phyloP scores from a whole-genome alignment of 2,797 vertebrate genomes.

The Myoxocephalus aenaeus region DNA sequence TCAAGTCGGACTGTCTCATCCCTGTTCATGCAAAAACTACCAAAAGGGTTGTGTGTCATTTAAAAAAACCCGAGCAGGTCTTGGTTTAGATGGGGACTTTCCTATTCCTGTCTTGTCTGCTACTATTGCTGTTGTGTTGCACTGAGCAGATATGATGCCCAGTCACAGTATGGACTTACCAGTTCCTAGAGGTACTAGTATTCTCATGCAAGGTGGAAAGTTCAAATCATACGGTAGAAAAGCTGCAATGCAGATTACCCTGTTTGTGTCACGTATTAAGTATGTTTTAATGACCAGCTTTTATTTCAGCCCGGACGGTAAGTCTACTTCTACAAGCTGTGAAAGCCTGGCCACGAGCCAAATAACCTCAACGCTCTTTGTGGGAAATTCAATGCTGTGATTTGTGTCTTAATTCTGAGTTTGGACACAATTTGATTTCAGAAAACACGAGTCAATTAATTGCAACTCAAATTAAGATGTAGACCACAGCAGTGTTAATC shows the following conservation, averaged over 20 bases:
- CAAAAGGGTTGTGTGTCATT: constrained; percentile 67
- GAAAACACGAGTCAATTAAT: no score
- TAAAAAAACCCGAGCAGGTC: constrained; percentile 65
- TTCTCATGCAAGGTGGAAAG: constrained; percentile 76
- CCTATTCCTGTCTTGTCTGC: constrained; percentile 89
- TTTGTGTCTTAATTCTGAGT: constrained; percentile 10
- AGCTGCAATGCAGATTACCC: constrained; percentile 56
- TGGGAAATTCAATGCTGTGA: constrained; percentile 24
- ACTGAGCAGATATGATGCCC: constrained; percentile 87
- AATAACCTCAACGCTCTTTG: constrained; percentile 17
- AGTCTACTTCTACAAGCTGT: constrained; percentile 65
- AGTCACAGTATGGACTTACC: constrained; percentile 91
- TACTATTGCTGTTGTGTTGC: constrained; percentile 88
- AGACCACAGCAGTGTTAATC: constrained; percentile 18
- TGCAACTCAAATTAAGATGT: neutral
- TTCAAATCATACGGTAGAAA: constrained; percentile 51
- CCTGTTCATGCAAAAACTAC: constrained; percentile 84
- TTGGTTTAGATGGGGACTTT: constrained; percentile 78
- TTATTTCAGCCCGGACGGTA: constrained; percentile 81
- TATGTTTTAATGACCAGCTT: constrained; percentile 71
- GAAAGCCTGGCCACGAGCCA: constrained; percentile 17
- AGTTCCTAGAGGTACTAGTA: constrained; percentile 90
- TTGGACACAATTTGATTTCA: neutral
- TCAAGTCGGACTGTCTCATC: constrained; percentile 62
- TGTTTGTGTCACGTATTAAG: constrained; percentile 79